Conservation (phyloP, 2,113 vertebrate genomes). For the Hypanus sabinus region DNA sequence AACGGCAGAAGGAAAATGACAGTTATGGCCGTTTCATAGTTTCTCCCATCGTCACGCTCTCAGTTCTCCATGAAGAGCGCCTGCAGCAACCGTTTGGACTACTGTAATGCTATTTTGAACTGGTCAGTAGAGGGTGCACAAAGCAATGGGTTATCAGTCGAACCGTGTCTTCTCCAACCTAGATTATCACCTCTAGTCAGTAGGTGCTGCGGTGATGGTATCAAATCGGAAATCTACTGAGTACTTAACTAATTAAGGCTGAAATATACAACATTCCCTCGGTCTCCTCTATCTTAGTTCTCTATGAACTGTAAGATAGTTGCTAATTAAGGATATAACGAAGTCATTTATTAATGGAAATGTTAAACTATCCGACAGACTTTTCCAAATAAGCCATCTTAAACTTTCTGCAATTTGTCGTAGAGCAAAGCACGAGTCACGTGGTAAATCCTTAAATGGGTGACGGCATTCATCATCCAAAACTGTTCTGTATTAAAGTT, state of each 20-base stretch:
- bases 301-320: too few relatives aligned
- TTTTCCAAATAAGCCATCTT: too few relatives aligned
- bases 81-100: neutral
- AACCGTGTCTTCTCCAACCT: neutral
- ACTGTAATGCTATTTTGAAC: neutral
- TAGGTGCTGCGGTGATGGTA: neutral
- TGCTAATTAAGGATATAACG: too few relatives aligned
- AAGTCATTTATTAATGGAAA: too few relatives aligned
- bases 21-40: neutral
- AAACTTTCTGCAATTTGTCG: too few relatives aligned
- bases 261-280: neutral
- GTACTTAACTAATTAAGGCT: neutral
- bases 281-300: neutral
- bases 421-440: too few relatives aligned
- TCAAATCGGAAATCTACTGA: neutral
- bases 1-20: neutral
- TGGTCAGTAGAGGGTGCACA: conserved; percentile 26
- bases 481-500: too few relatives aligned
- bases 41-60: neutral
- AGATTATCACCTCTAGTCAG: neutral
- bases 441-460: too few relatives aligned
- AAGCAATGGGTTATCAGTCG: neutral
- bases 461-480: too few relatives aligned
- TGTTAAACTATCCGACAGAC: too few relatives aligned
- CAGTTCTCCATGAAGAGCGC: neutral